Evolutionary conservation across 2,113 vertebrate species (phyloP).

Genomic region (Corythaeola cristata): DNA sequence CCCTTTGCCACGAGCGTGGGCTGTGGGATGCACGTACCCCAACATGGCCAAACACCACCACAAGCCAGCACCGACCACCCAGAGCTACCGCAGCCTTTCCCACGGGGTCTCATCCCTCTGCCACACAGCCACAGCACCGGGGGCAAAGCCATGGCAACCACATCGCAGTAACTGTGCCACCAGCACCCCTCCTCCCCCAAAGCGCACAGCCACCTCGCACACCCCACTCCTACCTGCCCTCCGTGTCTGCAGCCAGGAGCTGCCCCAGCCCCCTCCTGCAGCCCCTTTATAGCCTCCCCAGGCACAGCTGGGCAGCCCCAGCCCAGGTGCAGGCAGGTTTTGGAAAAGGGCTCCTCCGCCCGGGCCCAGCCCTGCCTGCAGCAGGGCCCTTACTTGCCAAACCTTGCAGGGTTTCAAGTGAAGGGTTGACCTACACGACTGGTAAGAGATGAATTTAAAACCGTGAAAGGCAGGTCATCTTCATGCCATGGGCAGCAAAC

Average conservation of each 20-base stretch:
- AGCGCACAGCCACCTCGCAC: fast-evolving
- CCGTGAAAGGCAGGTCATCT: not conserved
- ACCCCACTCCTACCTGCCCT: fast-evolving
- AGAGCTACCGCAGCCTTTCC: not conserved
- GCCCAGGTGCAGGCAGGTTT: not conserved
- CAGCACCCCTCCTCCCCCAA: not conserved
- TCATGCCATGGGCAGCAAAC: not conserved
- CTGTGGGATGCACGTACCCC: fast-evolving
- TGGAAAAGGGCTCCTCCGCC: fast-evolving
- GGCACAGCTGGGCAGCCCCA: not conserved
- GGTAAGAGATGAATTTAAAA: not conserved
- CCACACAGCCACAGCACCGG: not conserved
- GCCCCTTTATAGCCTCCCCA: not conserved
- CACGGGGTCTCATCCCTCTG: fast-evolving
- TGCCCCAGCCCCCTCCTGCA: fast-evolving
- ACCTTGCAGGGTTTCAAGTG: not conserved
- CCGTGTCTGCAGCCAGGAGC: fast-evolving
- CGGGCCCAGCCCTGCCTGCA: not conserved
- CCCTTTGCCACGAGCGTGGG: fast-evolving
- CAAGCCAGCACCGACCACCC: fast-evolving
- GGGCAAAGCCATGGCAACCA: fast-evolving
- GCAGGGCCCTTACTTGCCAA: not conserved
- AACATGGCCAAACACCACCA: not conserved
- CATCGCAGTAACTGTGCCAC: fast-evolving
- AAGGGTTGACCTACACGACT: not conserved